Evolutionary conservation across 2,113 vertebrate genomes (phyloP), one percentile per base, ranked within the genome.

Genomic region (Sinocyclocheilus anshuiensis): DNA sequence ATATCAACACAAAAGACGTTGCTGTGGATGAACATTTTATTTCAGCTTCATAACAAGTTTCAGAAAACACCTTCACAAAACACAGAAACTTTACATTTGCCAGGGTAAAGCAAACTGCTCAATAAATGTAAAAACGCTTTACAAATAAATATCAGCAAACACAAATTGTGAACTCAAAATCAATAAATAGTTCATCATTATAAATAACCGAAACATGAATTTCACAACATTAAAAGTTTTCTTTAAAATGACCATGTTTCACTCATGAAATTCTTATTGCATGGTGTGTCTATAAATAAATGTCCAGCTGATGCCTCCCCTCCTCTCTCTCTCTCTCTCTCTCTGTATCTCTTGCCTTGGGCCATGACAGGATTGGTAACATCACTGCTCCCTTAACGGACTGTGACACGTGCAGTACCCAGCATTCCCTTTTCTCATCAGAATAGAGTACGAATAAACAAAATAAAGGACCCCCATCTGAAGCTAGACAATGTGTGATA

Each of bases 331-430:
- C 72, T 45, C 53, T 61, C 83, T 61, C 83, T 84, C 83, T 61
- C 83, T 84, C 74, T 65, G 20, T 86, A 55, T 79, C 29, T 81
- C 61, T 81, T 24, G 85, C 85, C 85, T 74, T 22, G n/a, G 78
- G 85, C 77, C 50, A 59, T 86, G 85, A 81, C 85, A 86, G 55
- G n/a, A 86, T 86, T 48, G 69, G 67, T 74, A 86, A 61, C 50
- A 72, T 81, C 85, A 86, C 65, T 61, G 77, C 78, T 86, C 33
- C 67, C 67, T 59, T 86, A 81, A 86, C 36, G 22, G 77, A 61
- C 50, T 57, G 65, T 86, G 85, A 86, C 85, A 76, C 69, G 77
- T 59, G 85, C 78, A 86, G 85, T 45, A 83, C 67, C 45, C 81
- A 83, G 67, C 81, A 83, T 83, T 72, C 63, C 63, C 63, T 59